phyloP scores from a whole-genome alignment of 1,140 invertebrate genomes.

The Drosophila ambigua region DNA sequence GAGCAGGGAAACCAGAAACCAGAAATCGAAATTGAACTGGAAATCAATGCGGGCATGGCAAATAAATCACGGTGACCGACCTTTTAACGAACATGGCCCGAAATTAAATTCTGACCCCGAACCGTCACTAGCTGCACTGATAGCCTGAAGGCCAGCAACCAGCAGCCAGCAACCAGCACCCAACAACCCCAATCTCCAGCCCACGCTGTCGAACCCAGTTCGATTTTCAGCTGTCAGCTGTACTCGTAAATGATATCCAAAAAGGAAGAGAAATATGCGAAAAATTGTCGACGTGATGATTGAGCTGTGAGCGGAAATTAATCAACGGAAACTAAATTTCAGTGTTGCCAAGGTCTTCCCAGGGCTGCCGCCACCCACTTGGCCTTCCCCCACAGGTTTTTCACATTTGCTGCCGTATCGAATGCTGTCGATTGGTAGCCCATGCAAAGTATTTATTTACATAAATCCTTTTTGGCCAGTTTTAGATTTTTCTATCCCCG shows the following conservation, averaged over 20 bases:
- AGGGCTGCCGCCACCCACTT: neutral
- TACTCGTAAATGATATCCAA: slow-evolving; percentile 28
- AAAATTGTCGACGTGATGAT: slow-evolving; percentile 64
- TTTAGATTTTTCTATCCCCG: slow-evolving; percentile 13
- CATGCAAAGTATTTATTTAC: slow-evolving; percentile 52
- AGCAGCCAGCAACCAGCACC: neutral
- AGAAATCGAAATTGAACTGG: slow-evolving; percentile 43
- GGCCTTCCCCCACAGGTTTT: neutral
- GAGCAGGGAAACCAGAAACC: slow-evolving; percentile 7
- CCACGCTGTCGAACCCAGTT: slow-evolving; percentile 28
- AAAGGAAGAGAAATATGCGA: slow-evolving; percentile 54
- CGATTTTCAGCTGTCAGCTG: slow-evolving; percentile 31
- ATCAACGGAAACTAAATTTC: slow-evolving; percentile 75
- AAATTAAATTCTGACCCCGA: slow-evolving; percentile 59
- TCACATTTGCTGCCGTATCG: slow-evolving; percentile 35
- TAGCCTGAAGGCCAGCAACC: slow-evolving; percentile 19
- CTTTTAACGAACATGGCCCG: slow-evolving; percentile 62
- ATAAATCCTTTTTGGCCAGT: slow-evolving; percentile 47
- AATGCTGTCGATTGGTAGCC: slow-evolving; percentile 13
- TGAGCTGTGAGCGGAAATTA: slow-evolving; percentile 78
- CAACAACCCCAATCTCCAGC: neutral
- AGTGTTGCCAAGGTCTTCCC: slow-evolving; percentile 18
- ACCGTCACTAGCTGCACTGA: slow-evolving; percentile 48
- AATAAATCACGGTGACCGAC: slow-evolving; percentile 70
- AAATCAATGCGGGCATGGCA: slow-evolving; percentile 67